Conservation (phyloP, 2,113 vertebrate genomes). For the Pionites leucogaster region DNA sequence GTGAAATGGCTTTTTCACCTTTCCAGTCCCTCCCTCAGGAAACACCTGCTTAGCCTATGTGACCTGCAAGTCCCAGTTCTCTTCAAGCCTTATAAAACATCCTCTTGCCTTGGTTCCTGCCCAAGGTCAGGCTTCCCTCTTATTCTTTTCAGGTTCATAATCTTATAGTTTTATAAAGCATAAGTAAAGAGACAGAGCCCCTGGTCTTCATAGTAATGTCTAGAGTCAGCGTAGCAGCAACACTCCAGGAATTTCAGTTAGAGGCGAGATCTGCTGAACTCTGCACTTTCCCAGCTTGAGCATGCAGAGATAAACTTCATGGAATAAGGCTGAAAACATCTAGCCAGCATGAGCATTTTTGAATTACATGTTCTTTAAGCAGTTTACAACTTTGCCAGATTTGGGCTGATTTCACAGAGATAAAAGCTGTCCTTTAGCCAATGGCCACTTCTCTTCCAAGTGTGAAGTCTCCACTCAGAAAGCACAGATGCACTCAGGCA, state of each 20-base stretch:
- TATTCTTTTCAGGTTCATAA: not conserved
- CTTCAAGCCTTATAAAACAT: not conserved
- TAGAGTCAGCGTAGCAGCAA: not conserved
- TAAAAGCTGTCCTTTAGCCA: constrained; percentile 30
- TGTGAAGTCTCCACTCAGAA: constrained; percentile 21
- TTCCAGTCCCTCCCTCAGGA: not conserved
- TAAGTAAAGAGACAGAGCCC: not conserved
- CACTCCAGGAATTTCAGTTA: not conserved
- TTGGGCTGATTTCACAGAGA: constrained; percentile 27
- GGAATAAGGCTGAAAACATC: not conserved
- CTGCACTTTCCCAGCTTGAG: not conserved
- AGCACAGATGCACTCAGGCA: constrained; percentile 16
- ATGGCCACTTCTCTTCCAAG: constrained; percentile 22
- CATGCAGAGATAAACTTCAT: not conserved
- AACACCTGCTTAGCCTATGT: not conserved
- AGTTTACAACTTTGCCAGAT: constrained; percentile 23
- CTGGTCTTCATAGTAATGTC: not conserved
- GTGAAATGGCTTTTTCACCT: not conserved
- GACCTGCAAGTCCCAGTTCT: not conserved
- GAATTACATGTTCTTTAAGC: not conserved
- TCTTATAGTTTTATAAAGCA: not conserved
- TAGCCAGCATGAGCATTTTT: not conserved
- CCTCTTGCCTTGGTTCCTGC: not conserved
- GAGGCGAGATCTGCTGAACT: not conserved
- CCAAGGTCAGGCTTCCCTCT: not conserved